phyloP scores from a whole-genome alignment of 2,888 invertebrate species.

The Desoria tigrina region DNA sequence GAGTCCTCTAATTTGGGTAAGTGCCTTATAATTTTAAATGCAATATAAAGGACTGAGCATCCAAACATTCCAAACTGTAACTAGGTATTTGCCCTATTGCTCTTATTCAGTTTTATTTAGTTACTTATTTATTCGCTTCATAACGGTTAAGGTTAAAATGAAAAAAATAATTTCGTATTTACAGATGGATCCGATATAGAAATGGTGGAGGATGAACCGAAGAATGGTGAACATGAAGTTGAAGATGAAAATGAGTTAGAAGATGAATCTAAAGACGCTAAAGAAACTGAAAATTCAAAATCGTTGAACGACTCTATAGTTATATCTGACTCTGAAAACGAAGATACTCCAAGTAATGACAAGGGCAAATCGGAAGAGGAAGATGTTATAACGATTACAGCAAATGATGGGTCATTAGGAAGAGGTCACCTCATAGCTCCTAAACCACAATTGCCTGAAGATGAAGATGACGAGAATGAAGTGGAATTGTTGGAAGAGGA shows the following conservation, averaged over 20 bases:
- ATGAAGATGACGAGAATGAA: slow-evolving; percentile 50
- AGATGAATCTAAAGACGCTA: slow-evolving; percentile 1
- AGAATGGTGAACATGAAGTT: slow-evolving; percentile 12
- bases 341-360: slow-evolving; percentile 4
- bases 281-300: not conserved
- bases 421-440: too few species aligned
- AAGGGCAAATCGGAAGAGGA: not conserved
- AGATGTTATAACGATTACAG: slow-evolving; percentile 38
- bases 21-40: too few species aligned
- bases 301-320: not conserved
- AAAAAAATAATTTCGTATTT: not conserved
- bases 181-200: slow-evolving; percentile 13
- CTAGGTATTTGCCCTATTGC: too few species aligned
- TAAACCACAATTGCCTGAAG: slow-evolving; percentile 33
- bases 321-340: slow-evolving; percentile 8
- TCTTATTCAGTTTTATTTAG: too few species aligned
- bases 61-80: too few species aligned
- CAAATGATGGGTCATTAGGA: slow-evolving; percentile 19
- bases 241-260: slow-evolving; percentile 18
- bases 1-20: too few species aligned
- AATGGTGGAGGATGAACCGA: slow-evolving; percentile 16
- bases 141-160: too few species aligned
- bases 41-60: too few species aligned
- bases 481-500: slow-evolving; percentile 52
- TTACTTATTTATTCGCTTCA: too few species aligned